Evolutionary conservation across 2,888 invertebrate species (phyloP).

Genomic region (Mesoligia furuncula): DNA sequence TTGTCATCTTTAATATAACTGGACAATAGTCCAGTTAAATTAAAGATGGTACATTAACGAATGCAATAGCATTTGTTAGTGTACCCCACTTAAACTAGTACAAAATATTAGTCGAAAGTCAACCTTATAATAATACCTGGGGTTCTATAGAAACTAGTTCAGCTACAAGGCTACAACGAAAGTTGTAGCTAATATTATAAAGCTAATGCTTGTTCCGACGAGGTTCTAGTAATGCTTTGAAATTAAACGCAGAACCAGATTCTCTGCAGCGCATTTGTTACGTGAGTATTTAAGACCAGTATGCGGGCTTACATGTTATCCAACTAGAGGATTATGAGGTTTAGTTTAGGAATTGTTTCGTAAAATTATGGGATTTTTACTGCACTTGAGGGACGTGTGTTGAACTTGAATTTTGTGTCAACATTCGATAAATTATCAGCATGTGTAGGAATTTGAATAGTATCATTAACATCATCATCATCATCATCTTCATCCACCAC

Average conservation of each 20-base stretch:
- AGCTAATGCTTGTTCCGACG: slow-evolving; percentile 3
- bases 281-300: slow-evolving; percentile 21
- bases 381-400: not conserved
- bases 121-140: not conserved
- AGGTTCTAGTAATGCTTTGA: slow-evolving; percentile 33
- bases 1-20: not conserved
- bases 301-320: slow-evolving; percentile 5
- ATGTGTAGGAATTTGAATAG: not conserved
- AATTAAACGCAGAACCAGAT: slow-evolving; percentile 38
- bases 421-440: not conserved
- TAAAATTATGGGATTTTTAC: not conserved
- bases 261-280: slow-evolving; percentile 10
- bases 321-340: not conserved
- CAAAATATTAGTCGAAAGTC: slow-evolving; percentile 18
- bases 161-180: slow-evolving; percentile 32
- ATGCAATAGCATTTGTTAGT: not conserved
- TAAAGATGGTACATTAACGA: too few species aligned
- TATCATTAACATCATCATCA: not conserved
- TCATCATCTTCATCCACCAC: not conserved
- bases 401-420: not conserved
- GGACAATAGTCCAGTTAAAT: too few species aligned
- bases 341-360: not conserved
- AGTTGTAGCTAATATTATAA: slow-evolving; percentile 27
- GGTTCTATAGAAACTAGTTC: slow-evolving; percentile 29
- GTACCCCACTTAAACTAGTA: not conserved